Evolutionary conservation across 2,888 invertebrate species (phyloP).

Genomic region (Salticus scenicus): DNA sequence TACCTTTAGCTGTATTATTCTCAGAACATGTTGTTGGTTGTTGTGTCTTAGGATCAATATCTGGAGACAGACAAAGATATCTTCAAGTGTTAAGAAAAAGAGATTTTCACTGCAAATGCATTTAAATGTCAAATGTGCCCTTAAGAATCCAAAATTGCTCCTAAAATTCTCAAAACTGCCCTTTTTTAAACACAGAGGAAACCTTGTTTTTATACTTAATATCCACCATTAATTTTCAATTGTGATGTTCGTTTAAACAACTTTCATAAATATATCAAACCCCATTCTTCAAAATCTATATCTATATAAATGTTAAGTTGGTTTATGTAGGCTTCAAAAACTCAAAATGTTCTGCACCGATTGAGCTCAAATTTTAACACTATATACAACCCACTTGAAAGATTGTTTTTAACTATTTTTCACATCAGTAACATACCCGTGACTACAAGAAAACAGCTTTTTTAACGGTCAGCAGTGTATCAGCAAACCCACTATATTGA

Average conservation of each 20-base stretch:
- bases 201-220: not conserved
- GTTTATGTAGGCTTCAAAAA: too few relatives aligned
- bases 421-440: too few relatives aligned
- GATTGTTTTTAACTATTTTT: too few relatives aligned
- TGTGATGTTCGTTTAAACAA: not conserved
- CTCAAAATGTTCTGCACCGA: too few relatives aligned
- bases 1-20: conserved; percentile 86
- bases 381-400: too few relatives aligned
- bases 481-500: too few relatives aligned
- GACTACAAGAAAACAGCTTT: too few relatives aligned
- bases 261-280: too few relatives aligned
- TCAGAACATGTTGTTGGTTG: conserved; percentile 87
- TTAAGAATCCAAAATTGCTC: not conserved
- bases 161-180: not conserved
- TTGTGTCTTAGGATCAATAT: conserved; percentile 91
- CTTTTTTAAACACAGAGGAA: not conserved
- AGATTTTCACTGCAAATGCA: not conserved
- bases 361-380: too few relatives aligned
- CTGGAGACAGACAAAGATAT: conserved; percentile 76
- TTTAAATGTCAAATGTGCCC: not conserved
- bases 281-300: too few relatives aligned
- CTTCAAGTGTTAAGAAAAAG: conserved; percentile 21
- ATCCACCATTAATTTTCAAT: not conserved
- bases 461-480: too few relatives aligned
- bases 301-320: too few relatives aligned